A percentile compares a stretch with the other conserved stretches of the same genome.
phyloP scores from a whole-genome alignment of 2,888 invertebrate species.

The Luperina nickerlii region DNA sequence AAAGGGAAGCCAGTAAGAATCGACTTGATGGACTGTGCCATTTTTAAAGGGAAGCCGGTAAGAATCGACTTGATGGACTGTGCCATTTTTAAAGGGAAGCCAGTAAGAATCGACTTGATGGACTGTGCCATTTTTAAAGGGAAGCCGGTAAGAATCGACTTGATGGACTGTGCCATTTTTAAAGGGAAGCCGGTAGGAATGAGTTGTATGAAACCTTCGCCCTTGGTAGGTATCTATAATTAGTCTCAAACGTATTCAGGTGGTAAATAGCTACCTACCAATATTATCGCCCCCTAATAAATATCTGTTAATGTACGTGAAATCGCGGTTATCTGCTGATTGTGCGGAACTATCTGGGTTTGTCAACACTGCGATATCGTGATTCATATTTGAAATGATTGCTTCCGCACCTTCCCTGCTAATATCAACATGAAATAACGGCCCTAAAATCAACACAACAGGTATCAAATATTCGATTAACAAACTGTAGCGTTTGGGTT shows the following conservation, averaged over 20 bases:
- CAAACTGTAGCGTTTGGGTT: neutral
- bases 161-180: no score
- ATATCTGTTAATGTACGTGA: slow-evolving; percentile 27
- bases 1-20: no score
- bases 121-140: no score
- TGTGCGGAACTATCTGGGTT: slow-evolving; percentile 27
- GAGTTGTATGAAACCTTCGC: no score
- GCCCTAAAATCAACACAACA: slow-evolving; percentile 12
- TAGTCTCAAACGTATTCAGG: slow-evolving; percentile 7
- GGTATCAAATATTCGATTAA: slow-evolving; percentile 15
- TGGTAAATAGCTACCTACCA: slow-evolving; percentile 1
- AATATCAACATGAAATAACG: slow-evolving; percentile 14
- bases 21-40: no score
- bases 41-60: no score
- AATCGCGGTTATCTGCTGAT: slow-evolving; percentile 45
- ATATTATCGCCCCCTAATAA: slow-evolving; percentile 5
- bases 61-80: no score
- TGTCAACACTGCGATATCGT: slow-evolving; percentile 21
- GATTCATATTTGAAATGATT: slow-evolving; percentile 30
- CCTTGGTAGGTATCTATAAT: neutral
- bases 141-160: no score
- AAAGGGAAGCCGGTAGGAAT: no score
- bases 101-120: no score
- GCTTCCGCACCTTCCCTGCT: slow-evolving; percentile 12
- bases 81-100: no score